A percentile compares a stretch with the other conserved stretches of the same genome.
These are phyloP conservation scores for Luidia sarsii DNA, from an alignment of 53 echinoderm and acorn worm species.

Conservation along the genomic window DNA sequence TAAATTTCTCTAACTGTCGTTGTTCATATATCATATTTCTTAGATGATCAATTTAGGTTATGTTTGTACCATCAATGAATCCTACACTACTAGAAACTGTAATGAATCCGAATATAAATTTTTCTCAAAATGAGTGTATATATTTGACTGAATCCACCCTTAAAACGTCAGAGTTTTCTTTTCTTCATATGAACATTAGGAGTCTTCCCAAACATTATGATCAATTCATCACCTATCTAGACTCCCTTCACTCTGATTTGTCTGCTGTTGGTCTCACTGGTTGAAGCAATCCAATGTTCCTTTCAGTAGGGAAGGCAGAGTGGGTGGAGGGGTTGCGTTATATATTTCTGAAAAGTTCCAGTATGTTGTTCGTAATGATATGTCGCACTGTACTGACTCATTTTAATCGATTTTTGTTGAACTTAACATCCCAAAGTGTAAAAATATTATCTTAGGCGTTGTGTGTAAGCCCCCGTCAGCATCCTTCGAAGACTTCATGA, in stretches of 20 bases:
- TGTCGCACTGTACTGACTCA: background rate
- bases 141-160: background rate
- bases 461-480: background rate
- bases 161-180: background rate
- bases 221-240: background rate
- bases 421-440: background rate
- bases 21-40: background rate
- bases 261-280: slow-evolving; percentile 19
- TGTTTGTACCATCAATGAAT: no score
- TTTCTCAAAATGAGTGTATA: background rate
- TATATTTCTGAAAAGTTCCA: background rate
- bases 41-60: background rate
- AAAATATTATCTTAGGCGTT: background rate
- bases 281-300: background rate
- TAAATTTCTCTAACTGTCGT: background rate
- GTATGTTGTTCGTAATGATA: background rate
- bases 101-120: background rate
- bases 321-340: slow-evolving; percentile 14
- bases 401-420: slow-evolving; percentile 5
- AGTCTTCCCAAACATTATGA: slow-evolving; percentile 9
- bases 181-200: slow-evolving; percentile 11
- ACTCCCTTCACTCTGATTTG: background rate
- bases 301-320: background rate
- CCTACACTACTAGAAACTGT: no score
- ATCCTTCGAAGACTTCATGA: background rate